A percentile compares a stretch with the other conserved stretches of the same genome.
Conservation (phyloP, 1,140 invertebrate genomes). For the Cydia amplana region DNA sequence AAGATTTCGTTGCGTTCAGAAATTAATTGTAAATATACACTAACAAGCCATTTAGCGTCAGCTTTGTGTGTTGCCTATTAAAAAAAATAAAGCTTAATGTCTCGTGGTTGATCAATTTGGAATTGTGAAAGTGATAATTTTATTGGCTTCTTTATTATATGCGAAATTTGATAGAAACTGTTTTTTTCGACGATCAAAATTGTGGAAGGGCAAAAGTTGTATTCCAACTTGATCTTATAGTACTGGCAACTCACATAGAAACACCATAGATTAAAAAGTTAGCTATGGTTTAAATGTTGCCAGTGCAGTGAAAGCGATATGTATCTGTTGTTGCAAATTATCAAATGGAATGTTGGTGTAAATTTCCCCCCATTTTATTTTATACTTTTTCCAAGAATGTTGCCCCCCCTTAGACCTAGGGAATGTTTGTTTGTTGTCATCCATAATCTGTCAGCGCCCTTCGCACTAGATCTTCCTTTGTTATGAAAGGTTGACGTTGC, state of each 20-base stretch:
- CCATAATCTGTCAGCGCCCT: constrained; percentile 69
- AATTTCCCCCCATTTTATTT: constrained; percentile 64
- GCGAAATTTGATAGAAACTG: constrained; percentile 36
- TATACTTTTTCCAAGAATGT: constrained; percentile 70
- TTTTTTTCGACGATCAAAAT: constrained; percentile 20
- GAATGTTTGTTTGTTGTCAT: constrained; percentile 68
- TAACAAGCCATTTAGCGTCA: constrained; percentile 71
- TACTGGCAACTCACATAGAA: constrained; percentile 65
- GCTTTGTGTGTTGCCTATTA: constrained; percentile 69
- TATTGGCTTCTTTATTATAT: constrained; percentile 62
- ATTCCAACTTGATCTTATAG: constrained; percentile 75
- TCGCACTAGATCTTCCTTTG: constrained; percentile 67
- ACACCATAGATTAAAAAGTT: constrained; percentile 32
- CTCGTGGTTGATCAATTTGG: constrained; percentile 74
- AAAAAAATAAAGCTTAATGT: constrained; percentile 51
- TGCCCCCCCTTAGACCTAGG: constrained; percentile 64
- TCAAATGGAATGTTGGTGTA: constrained; percentile 81
- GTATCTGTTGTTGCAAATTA: constrained; percentile 62
- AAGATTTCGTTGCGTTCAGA: constrained; percentile 44
- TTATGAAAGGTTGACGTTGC: constrained; percentile 69
- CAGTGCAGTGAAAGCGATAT: constrained; percentile 53
- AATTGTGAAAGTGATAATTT: constrained; percentile 69
- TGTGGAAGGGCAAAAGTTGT: constrained; percentile 43
- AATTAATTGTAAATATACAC: constrained; percentile 68
- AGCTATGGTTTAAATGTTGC: constrained; percentile 57